Evolutionary conservation across 2,113 vertebrate genomes (phyloP), one percentile per base, ranked within the genome.

Genomic region (Prietella phreatophila): DNA sequence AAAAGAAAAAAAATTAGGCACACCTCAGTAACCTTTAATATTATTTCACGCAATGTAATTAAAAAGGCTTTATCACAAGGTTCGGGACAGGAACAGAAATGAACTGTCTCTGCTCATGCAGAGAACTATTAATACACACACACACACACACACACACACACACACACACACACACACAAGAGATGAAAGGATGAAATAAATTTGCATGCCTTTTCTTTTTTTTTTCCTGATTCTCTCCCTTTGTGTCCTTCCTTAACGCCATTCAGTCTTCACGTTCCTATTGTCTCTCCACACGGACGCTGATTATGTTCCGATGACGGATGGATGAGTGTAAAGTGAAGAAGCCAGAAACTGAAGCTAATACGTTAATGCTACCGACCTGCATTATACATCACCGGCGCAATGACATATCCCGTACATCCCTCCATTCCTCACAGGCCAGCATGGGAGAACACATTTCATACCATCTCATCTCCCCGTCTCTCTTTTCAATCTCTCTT

Each of bases 11-110:
- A 88, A 89, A 90, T 92, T 86, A 91, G 88, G 73, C 88, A 90
- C 88, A 90, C 89, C 89, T 91, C 88, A 90, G 87, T 89, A 91
- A 89, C 82, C 90, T 91, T 92, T 91, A 91, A 92, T 90, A 90
- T 91, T 90, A 83, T 92, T 92, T 92, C 84, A 91, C 90, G 88
- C 78, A 63, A 88, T 42, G 82, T 91, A 92, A 92, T 92, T 93
- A 92, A 91, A 91, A 90, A 91, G 86, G 83, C 80, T 91, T 93
- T 92, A 93, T 92, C 89, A 88, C 87, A 87, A 84, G 79, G 87
- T 86, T 86, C 84, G 82, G 83, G 87, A 90, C 90, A 87, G 88
- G 85, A 65, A 83, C 88, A 75, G 88, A 90, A 92, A 91, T 92
- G 86, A 92, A 92, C 85, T 88, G 88, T 87, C 88, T 90, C 83